Conservation (phyloP, 2,113 vertebrate species). For the Mormyrus iriodes region DNA sequence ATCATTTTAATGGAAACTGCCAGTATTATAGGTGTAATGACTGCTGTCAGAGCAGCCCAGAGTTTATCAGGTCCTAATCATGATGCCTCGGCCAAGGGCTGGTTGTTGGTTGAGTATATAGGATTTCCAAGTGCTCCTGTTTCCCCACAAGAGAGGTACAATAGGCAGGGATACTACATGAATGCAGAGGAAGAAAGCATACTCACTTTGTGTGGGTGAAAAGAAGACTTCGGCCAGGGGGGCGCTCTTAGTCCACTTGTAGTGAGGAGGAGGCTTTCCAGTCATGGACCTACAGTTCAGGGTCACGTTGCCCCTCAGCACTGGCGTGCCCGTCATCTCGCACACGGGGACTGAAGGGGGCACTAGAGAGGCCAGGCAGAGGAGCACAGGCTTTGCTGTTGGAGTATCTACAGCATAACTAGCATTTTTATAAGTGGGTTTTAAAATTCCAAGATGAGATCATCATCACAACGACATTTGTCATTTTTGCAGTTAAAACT, state of each 20-base stretch:
- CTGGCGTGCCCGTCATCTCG: constrained; percentile 57
- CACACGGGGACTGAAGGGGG: constrained; percentile 77
- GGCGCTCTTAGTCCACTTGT: constrained; percentile 72
- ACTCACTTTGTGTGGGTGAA: constrained; percentile 70
- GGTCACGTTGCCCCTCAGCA: constrained; percentile 73
- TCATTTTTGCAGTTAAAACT: too few relatives aligned
- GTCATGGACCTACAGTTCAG: constrained; percentile 73
- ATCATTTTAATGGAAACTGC: neutral
- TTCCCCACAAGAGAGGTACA: neutral
- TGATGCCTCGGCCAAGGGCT: neutral
- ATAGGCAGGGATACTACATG: neutral
- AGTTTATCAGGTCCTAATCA: neutral
- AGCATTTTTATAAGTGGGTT: neutral
- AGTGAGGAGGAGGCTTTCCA: constrained; percentile 74
- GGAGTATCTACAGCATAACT: neutral
- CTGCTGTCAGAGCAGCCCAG: neutral
- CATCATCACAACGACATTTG: neutral
- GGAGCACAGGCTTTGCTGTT: neutral
- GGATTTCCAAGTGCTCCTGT: neutral
- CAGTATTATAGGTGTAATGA: neutral
- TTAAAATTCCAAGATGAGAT: neutral
- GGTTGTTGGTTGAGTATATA: neutral
- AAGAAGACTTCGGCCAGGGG: constrained; percentile 70
- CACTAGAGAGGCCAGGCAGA: constrained; percentile 57
- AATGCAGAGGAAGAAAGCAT: neutral